Percentiles rank a stretch among this genome's conserved stretches.
These are phyloP conservation scores for Heliconius himera DNA, from an alignment of 1,140 invertebrate genomes.

Conservation along the genomic window DNA sequence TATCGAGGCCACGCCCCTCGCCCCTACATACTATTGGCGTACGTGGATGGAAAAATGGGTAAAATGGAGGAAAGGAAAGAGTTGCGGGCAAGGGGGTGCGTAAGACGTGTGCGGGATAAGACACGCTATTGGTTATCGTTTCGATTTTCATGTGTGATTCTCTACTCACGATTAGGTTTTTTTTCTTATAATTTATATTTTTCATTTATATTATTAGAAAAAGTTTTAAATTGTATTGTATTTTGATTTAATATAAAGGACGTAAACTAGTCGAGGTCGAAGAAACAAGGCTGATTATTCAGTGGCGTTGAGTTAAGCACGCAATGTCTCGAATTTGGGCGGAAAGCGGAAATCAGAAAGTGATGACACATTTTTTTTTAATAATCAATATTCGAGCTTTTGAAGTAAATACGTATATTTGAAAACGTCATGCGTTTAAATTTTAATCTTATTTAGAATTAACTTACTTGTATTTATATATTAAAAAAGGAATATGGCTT, in stretches of 20 bases:
- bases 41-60: conserved; percentile 61
- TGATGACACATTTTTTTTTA: not conserved
- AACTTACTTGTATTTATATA: too few species aligned
- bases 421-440: too few species aligned
- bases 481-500: too few species aligned
- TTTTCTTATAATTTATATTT: too few species aligned
- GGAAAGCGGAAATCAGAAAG: not conserved
- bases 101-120: conserved; percentile 47
- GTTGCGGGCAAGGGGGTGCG: conserved; percentile 53
- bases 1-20: conserved; percentile 60
- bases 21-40: conserved; percentile 60
- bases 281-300: too few species aligned
- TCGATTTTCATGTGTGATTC: conserved; percentile 6
- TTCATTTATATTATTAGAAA: not conserved
- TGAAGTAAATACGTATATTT: too few species aligned
- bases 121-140: conserved; percentile 35
- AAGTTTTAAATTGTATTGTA: not conserved
- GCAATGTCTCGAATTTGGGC: not conserved
- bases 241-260: not conserved
- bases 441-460: too few species aligned
- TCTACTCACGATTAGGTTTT: not conserved
- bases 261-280: too few species aligned
- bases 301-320: too few species aligned
- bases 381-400: too few species aligned
- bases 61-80: conserved; percentile 65